Evolutionary conservation across 2,888 invertebrate species (phyloP).

Genomic region (Aleiodes alternator): DNA sequence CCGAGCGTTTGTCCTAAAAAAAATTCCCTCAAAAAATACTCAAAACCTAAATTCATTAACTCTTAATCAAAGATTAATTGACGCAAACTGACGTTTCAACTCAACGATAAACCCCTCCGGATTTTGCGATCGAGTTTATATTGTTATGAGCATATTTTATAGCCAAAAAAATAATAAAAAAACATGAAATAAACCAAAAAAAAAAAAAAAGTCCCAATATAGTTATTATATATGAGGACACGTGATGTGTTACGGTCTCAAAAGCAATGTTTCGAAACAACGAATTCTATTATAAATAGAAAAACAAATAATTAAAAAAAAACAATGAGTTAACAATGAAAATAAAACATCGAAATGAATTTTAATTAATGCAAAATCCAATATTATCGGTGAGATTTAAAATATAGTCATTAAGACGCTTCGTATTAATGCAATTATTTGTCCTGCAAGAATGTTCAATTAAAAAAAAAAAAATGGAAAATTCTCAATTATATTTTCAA

Average conservation of each 20-base stretch:
- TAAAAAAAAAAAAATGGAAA: not conserved
- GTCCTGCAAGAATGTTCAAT: constrained; percentile 27
- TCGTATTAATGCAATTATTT: constrained; percentile 15
- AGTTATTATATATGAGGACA: constrained; percentile 56
- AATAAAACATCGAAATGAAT: constrained; percentile 65
- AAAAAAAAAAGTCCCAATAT: constrained; percentile 49
- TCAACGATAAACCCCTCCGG: constrained; percentile 15
- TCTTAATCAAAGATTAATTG: not conserved
- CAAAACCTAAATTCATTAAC: constrained; percentile 13
- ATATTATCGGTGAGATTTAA: constrained; percentile 38
- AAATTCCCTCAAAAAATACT: not conserved
- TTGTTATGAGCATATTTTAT: constrained; percentile 66
- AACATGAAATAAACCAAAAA: constrained; percentile 48
- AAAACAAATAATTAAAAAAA: constrained; percentile 26
- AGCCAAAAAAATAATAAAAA: constrained; percentile 58
- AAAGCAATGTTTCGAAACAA: constrained; percentile 76
- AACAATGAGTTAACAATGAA: constrained; percentile 59
- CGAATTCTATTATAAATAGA: constrained; percentile 71
- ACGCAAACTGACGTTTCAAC: constrained; percentile 5
- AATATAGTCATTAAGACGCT: constrained; percentile 35
- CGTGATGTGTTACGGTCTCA: constrained; percentile 62
- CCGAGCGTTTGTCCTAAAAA: not conserved
- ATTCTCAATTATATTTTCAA: constrained; percentile 8
- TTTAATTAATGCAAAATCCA: constrained; percentile 43
- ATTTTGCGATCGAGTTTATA: constrained; percentile 51